Evolutionary conservation across 2,888 invertebrate genomes (phyloP).

Genomic region (Cephus pygmeus): DNA sequence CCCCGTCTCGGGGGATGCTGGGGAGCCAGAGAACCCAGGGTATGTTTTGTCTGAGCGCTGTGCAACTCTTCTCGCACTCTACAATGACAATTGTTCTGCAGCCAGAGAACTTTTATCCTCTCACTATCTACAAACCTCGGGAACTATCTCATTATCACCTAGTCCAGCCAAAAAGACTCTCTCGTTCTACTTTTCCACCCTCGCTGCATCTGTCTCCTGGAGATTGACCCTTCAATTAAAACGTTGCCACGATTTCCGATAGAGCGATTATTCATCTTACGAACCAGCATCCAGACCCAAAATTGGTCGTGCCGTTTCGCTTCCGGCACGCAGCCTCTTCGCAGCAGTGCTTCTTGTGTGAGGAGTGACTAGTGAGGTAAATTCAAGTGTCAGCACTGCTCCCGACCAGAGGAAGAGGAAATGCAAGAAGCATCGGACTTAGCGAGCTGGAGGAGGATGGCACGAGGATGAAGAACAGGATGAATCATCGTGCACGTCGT

Average conservation of each 20-base stretch:
- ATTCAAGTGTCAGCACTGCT: constrained; percentile 49
- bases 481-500: constrained; percentile 23
- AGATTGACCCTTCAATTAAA: neutral
- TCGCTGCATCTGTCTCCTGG: neutral
- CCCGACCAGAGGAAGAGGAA: neutral
- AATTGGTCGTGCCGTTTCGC: constrained; percentile 57
- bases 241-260: neutral
- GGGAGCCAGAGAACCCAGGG: constrained; percentile 31
- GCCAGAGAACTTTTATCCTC: neutral
- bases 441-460: neutral
- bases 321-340: constrained; percentile 55
- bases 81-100: constrained; percentile 25
- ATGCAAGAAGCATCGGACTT: neutral
- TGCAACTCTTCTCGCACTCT: constrained; percentile 27
- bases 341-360: constrained; percentile 53
- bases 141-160: constrained; percentile 33
- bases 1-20: constrained; percentile 46
- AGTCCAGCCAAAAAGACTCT: neutral
- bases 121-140: neutral
- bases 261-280: neutral
- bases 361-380: constrained; percentile 61
- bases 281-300: constrained; percentile 22
- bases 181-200: neutral
- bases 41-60: constrained; percentile 45
- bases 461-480: neutral